Percentiles rank a stretch among this genome's conserved stretches.
phyloP scores from a whole-genome alignment of 2,888 invertebrate genomes.

The Aradus depressus region DNA sequence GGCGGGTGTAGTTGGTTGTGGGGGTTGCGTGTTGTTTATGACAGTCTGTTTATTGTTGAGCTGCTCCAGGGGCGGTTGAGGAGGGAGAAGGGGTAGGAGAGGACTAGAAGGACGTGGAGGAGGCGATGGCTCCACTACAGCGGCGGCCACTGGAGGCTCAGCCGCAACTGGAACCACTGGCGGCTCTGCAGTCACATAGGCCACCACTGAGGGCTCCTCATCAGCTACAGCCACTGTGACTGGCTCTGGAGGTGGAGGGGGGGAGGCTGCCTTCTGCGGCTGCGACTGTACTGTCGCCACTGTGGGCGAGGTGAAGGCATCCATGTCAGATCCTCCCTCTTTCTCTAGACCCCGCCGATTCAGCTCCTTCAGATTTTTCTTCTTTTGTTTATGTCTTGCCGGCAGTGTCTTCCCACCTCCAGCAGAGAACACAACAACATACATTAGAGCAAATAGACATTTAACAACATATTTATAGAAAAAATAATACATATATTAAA shows the following conservation, averaged over 20 bases:
- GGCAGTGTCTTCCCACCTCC: conserved; percentile 9
- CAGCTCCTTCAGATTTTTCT: conserved; percentile 40
- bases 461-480: too few relatives aligned
- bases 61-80: conserved; percentile 1
- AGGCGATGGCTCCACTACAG: conserved; percentile 1
- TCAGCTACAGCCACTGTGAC: conserved; percentile 1
- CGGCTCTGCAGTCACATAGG: too few relatives aligned
- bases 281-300: background rate
- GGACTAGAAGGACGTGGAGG: conserved; percentile 8
- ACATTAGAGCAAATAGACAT: background rate
- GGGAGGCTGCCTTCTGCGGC: background rate
- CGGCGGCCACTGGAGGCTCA: conserved; percentile 2
- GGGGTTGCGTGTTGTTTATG: background rate
- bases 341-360: conserved; percentile 47
- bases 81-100: conserved; percentile 12
- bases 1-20: background rate
- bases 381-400: conserved; percentile 5
- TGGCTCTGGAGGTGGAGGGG: conserved; percentile 1
- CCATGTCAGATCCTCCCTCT: conserved; percentile 50
- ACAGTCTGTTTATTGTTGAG: background rate
- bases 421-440: conserved; percentile 9
- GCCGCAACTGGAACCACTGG: conserved; percentile 1
- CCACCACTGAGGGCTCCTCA: too few relatives aligned
- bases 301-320: conserved; percentile 41
- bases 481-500: background rate